A percentile compares a stretch with the other conserved stretches of the same genome.
phyloP scores from a whole-genome alignment of 2,113 vertebrate species.

The Regulus satrapa region DNA sequence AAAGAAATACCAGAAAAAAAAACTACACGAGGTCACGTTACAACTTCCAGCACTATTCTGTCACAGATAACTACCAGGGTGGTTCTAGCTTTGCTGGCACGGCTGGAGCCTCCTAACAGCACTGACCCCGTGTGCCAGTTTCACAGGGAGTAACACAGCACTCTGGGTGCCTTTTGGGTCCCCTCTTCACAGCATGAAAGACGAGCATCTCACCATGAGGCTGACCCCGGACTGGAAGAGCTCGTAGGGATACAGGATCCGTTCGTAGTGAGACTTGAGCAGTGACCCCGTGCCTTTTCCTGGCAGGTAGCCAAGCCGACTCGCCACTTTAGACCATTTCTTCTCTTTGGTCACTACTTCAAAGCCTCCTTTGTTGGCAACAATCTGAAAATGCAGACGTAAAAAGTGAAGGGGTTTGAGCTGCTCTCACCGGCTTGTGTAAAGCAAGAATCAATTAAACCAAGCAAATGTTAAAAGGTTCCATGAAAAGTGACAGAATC shows the following conservation, averaged over 20 bases:
- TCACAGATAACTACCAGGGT: background rate
- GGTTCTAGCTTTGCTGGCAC: background rate
- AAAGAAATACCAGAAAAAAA: background rate
- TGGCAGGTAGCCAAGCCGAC: constrained; percentile 88
- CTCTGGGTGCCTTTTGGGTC: background rate
- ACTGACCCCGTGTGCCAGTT: background rate
- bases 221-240: constrained; percentile 96
- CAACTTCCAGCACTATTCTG: background rate
- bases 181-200: background rate
- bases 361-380: constrained; percentile 93
- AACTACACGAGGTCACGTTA: fast-evolving
- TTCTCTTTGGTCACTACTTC: constrained; percentile 93
- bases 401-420: background rate
- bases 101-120: background rate
- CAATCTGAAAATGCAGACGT: constrained; percentile 79
- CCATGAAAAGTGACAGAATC: background rate
- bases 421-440: background rate
- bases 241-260: constrained; percentile 95
- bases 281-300: constrained; percentile 89
- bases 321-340: constrained; percentile 92
- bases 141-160: background rate
- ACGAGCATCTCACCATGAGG: constrained; percentile 81
- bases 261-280: constrained; percentile 91
- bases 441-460: background rate
- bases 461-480: background rate